Evolutionary conservation across 2,797 vertebrate species (phyloP).

Genomic region (Parauchenoglanis punctatus): DNA sequence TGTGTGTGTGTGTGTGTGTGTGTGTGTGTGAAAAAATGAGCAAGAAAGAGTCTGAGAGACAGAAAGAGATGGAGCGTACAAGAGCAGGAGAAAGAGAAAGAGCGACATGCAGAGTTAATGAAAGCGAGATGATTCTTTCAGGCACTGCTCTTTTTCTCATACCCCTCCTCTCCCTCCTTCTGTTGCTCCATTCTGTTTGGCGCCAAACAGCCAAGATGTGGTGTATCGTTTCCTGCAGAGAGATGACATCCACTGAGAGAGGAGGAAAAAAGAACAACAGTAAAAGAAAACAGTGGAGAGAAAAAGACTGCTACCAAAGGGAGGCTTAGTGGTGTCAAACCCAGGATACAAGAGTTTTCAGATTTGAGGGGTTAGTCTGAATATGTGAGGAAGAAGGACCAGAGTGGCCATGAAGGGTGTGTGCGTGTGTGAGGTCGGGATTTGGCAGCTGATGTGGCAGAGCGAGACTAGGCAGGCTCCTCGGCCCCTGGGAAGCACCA

Average conservation of each 20-base stretch:
- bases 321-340: conserved; percentile 61
- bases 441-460: conserved; percentile 53
- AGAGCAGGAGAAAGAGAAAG: conserved; percentile 37
- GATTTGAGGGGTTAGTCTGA: conserved; percentile 56
- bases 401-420: conserved; percentile 50
- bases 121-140: conserved; percentile 55
- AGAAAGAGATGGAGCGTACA: conserved; percentile 39
- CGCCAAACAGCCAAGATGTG: conserved; percentile 64
- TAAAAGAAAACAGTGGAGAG: conserved; percentile 51
- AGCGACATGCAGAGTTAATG: conserved; percentile 55
- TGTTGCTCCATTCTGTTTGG: conserved; percentile 61
- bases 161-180: conserved; percentile 55
- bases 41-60: conserved; percentile 34
- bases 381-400: conserved; percentile 49
- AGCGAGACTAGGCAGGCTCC: conserved; percentile 56
- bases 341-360: conserved; percentile 57
- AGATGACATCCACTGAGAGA: conserved; percentile 65
- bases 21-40: conserved; percentile 18
- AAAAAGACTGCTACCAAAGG: conserved; percentile 52
- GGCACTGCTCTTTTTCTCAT: conserved; percentile 48
- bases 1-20: conserved; percentile 23
- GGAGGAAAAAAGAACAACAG: conserved; percentile 58
- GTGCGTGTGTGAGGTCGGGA: conserved; percentile 56
- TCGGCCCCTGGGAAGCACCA: conserved; percentile 54
- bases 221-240: conserved; percentile 68